phyloP scores from a whole-genome alignment of 2,797 vertebrate species.

The Enteromius mattozi region DNA sequence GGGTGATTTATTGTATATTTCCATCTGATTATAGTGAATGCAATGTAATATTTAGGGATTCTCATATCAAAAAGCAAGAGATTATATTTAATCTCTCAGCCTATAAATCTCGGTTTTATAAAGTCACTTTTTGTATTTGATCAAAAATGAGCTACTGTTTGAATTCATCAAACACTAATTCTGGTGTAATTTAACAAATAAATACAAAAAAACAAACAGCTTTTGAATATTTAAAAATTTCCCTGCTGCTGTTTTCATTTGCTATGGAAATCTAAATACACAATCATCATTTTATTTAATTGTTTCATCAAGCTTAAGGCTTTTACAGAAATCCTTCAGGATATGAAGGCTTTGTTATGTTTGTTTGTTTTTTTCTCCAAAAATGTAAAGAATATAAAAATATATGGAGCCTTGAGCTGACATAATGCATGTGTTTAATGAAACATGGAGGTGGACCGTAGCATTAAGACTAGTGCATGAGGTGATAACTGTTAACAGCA shows the following conservation, averaged over 20 bases:
- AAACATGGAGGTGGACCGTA: neutral
- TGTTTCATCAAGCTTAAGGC: slow-evolving; percentile 46
- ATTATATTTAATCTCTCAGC: neutral
- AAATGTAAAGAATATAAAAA: neutral
- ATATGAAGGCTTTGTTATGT: slow-evolving; percentile 9
- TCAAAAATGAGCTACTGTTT: neutral
- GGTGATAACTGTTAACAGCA: slow-evolving; percentile 46
- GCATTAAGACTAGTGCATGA: slow-evolving; percentile 34
- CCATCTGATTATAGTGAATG: neutral
- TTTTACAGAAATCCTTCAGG: slow-evolving; percentile 36
- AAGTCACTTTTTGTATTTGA: neutral
- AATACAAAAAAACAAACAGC: slow-evolving; percentile 19
- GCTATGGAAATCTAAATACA: slow-evolving; percentile 15
- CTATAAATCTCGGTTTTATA: neutral
- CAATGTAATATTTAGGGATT: neutral
- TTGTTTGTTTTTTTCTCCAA: neutral
- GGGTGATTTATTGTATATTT: neutral
- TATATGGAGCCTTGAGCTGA: neutral
- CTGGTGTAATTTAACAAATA: slow-evolving; percentile 8
- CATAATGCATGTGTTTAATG: neutral
- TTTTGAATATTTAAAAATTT: slow-evolving; percentile 20
- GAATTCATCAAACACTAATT: neutral
- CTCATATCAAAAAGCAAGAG: neutral
- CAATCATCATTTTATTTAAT: slow-evolving; percentile 25
- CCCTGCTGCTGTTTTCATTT: slow-evolving; percentile 33